Evolutionary conservation across 2,797 vertebrate species (phyloP).

Genomic region (Brachymystax lenok): DNA sequence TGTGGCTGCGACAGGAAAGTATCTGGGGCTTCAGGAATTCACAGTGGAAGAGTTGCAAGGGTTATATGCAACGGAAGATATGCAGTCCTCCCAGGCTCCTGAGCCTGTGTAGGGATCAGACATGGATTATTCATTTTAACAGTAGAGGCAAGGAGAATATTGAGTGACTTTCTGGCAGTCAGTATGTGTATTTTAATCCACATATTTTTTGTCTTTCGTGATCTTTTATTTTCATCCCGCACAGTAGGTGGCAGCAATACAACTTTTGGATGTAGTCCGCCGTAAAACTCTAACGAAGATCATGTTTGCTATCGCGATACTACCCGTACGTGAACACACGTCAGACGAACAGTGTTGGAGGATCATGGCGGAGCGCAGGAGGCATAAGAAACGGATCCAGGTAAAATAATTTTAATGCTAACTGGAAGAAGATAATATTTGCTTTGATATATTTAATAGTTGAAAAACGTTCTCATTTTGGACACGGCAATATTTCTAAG

Average conservation of each 20-base stretch:
- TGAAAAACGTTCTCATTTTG: neutral
- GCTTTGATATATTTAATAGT: neutral
- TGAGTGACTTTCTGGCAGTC: neutral
- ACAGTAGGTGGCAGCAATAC: no score
- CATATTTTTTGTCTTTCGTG: neutral
- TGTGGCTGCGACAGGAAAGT: no score
- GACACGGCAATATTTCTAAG: neutral
- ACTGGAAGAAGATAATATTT: neutral
- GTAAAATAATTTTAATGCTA: slow-evolving; percentile 67
- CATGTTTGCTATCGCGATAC: slow-evolving; percentile 17
- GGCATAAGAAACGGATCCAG: slow-evolving; percentile 96
- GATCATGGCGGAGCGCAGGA: slow-evolving; percentile 98
- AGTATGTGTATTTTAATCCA: neutral
- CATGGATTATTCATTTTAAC: no score
- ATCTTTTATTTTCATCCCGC: neutral
- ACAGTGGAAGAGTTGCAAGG: no score
- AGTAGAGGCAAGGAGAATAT: no score
- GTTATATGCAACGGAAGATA: no score
- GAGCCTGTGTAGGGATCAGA: no score
- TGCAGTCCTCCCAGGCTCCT: no score
- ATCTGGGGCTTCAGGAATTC: no score
- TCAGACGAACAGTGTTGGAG: slow-evolving; percentile 80
- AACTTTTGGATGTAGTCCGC: no score
- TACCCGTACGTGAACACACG: slow-evolving; percentile 60
- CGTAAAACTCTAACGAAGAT: neutral